Base-by-base conservation (phyloP, 2,113 vertebrate species). In the Notarius quadriscutis region DNA sequence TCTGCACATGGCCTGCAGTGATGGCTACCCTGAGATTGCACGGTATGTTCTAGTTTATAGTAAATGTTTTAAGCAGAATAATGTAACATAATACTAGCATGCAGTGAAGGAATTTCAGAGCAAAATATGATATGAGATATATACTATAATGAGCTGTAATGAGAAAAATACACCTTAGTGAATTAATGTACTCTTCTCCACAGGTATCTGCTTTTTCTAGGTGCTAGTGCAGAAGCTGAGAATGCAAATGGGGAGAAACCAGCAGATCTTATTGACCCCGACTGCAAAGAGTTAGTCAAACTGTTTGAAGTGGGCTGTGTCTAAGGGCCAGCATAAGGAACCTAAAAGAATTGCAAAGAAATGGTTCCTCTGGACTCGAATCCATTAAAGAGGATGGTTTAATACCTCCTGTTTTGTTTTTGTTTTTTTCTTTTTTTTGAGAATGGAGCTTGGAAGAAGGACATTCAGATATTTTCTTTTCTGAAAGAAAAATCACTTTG, bases 1-100 rank as follows among this genome's bases (percentile, higher is more conserved):
- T 0, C 95, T 99, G 86, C 98, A 99, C 92, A 97, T 99, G 85
- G 97, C 98, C 58, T 99, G 98, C 95, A 98, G 98, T 0, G 97
- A 99, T 0, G 95, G 97, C 41, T 95, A 97, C 60, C 94, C 97
- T 0, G 95, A 98, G 84, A 98, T 99, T 4, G 97, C 97, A 87
- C 95, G 95, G 98, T 99, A 90, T 9, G 20, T 34, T 51, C 30
- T 9, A 58, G 60, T 41, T 41, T 30, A 71, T n/a, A 80, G 1
- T 80, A n/a, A 78, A 58, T 20, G 17, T 60, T 30, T 80, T 18
- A 34, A 30, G 55, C 15, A 79, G 25, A 25, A 17, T 7, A 50
- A 55, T 9, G 14, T 9, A 30, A 4, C 15, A 22, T 7, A 18
- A 25, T 12, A 81, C 20, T 11, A 81, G 4, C 4, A 17, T 12